phyloP scores from a whole-genome alignment of 2,113 vertebrate species.

The Gnathonemus echidnorhynchus region DNA sequence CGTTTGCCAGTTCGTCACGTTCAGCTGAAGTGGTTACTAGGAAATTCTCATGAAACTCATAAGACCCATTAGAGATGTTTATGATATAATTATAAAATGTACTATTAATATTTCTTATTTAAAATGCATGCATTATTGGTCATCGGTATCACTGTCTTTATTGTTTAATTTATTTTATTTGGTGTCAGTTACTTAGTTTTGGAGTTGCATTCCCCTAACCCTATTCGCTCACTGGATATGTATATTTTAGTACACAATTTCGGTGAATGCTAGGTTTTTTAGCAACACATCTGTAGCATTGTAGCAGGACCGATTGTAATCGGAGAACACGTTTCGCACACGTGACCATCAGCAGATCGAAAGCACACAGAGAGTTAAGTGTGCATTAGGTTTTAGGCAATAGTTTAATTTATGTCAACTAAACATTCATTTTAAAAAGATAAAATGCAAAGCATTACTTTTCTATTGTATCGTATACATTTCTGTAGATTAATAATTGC shows the following conservation, averaged over 20 bases:
- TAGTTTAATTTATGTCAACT: too few species aligned
- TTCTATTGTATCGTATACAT: not conserved
- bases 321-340: not conserved
- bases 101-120: too few species aligned
- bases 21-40: too few species aligned
- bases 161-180: not conserved
- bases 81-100: too few species aligned
- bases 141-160: too few species aligned
- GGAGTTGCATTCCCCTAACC: not conserved
- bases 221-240: not conserved
- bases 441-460: too few species aligned
- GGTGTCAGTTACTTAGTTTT: not conserved
- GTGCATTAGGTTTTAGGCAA: not conserved
- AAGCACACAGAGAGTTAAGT: not conserved
- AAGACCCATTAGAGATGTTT: too few species aligned
- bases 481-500: not conserved
- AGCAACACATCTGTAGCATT: not conserved
- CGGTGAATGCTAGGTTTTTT: not conserved
- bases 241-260: not conserved
- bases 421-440: too few species aligned
- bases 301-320: not conserved
- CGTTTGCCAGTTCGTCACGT: too few species aligned
- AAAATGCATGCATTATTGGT: too few species aligned
- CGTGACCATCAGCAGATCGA: not conserved
- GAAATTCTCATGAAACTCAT: too few species aligned